Conservation (phyloP, 2,888 invertebrate species). For the Onchidella celtica region DNA sequence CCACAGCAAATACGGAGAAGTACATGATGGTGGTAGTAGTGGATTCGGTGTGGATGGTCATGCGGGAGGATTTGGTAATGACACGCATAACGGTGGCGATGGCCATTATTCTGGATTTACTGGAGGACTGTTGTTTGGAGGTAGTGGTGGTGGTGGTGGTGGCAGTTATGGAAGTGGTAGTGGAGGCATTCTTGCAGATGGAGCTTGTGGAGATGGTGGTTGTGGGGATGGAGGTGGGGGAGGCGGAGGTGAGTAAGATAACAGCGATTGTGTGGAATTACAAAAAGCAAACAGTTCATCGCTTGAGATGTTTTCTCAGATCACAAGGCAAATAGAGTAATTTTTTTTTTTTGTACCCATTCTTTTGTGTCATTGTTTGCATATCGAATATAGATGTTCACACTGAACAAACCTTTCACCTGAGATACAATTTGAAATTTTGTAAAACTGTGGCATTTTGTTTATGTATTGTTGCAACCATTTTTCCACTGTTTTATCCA, state of each 20-base stretch:
- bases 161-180: slow-evolving; percentile 34
- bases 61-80: not conserved
- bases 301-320: too few species aligned
- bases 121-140: slow-evolving; percentile 1
- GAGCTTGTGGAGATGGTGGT: slow-evolving; percentile 23
- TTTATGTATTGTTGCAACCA: too few species aligned
- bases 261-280: not conserved
- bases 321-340: too few species aligned
- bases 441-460: too few species aligned
- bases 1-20: not conserved
- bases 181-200: slow-evolving; percentile 45
- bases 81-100: slow-evolving; percentile 1
- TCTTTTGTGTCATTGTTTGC: too few species aligned
- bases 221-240: not conserved
- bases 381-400: too few species aligned
- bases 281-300: too few species aligned
- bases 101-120: slow-evolving; percentile 20
- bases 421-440: too few species aligned
- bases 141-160: slow-evolving; percentile 20
- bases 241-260: not conserved
- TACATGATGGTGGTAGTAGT: not conserved
- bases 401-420: too few species aligned
- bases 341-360: too few species aligned
- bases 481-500: too few species aligned
- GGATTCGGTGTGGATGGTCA: not conserved